Evolutionary conservation across 2,113 vertebrate species (phyloP).

Genomic region (Campylomormyrus numenius): DNA sequence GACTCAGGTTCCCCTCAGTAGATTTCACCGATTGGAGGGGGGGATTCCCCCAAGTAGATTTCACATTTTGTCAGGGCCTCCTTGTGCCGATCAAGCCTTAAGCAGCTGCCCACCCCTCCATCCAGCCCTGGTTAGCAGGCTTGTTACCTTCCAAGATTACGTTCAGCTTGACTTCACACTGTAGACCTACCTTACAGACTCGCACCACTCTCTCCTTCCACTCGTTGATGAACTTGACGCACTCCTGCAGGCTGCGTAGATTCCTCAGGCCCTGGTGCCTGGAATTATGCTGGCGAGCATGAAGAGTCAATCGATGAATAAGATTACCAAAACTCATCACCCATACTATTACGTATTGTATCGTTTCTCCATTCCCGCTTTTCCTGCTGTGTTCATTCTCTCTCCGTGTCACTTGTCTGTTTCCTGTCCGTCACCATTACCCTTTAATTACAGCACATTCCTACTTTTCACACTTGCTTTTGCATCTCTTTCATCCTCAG

Average conservation of each 20-base stretch:
- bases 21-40: neutral
- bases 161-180: neutral
- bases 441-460: neutral
- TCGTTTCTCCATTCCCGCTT: neutral
- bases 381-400: neutral
- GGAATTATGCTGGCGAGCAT: slow-evolving; percentile 30
- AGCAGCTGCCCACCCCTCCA: neutral
- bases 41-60: neutral
- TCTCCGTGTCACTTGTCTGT: neutral
- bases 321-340: neutral
- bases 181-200: slow-evolving; percentile 56
- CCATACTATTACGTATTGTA: neutral
- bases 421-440: neutral
- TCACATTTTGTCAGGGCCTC: neutral
- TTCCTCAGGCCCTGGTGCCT: slow-evolving; percentile 50
- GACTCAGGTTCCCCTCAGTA: neutral
- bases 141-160: neutral
- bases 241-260: slow-evolving; percentile 61
- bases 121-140: neutral
- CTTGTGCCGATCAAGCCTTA: neutral
- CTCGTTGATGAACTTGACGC: slow-evolving; percentile 56
- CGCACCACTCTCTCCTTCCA: slow-evolving; percentile 63
- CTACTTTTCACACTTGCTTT: neutral
- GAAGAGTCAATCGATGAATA: neutral
- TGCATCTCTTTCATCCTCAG: neutral